phyloP scores from a whole-genome alignment of 2,113 vertebrate genomes.

The Phylloscopus whistleri region DNA sequence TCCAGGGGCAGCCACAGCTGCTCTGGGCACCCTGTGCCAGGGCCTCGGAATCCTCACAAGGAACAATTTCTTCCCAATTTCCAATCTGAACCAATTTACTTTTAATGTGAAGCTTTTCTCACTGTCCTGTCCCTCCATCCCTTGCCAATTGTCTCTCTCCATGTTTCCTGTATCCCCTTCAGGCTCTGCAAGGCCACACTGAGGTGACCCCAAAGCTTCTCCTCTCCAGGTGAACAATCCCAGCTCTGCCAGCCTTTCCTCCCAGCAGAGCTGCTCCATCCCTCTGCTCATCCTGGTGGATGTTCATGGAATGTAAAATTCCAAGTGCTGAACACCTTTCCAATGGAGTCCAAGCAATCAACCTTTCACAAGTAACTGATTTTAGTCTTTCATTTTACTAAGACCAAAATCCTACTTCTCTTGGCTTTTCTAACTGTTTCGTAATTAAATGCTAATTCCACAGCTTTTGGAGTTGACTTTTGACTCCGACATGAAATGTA shows the following conservation, averaged over 20 bases:
- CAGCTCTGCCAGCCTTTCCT: not conserved
- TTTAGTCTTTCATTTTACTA: not conserved
- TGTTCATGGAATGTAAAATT: too few species aligned
- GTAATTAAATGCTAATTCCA: constrained; percentile 12
- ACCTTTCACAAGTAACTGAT: not conserved
- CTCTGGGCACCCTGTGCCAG: not conserved
- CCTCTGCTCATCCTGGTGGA: not conserved
- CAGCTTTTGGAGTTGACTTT: constrained; percentile 20
- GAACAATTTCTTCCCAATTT: fast-evolving
- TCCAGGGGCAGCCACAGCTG: not conserved
- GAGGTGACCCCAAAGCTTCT: too few species aligned
- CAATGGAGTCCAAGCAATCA: fast-evolving
- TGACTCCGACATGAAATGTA: not conserved
- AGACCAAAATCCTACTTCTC: not conserved
- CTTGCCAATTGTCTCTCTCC: too few species aligned
- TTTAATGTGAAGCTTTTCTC: fast-evolving
- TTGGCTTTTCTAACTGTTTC: not conserved
- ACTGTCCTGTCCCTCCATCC: not conserved
- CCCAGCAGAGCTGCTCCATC: not conserved
- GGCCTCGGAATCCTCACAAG: fast-evolving
- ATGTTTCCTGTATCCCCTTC: too few species aligned
- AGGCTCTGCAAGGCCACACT: too few species aligned
- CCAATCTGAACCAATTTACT: fast-evolving
- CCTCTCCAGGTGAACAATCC: not conserved
- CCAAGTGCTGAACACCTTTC: not conserved